Percentiles rank a stretch among this genome's conserved stretches.
phyloP scores from a whole-genome alignment of 1,140 invertebrate species.

The Condylostylus longicornis region DNA sequence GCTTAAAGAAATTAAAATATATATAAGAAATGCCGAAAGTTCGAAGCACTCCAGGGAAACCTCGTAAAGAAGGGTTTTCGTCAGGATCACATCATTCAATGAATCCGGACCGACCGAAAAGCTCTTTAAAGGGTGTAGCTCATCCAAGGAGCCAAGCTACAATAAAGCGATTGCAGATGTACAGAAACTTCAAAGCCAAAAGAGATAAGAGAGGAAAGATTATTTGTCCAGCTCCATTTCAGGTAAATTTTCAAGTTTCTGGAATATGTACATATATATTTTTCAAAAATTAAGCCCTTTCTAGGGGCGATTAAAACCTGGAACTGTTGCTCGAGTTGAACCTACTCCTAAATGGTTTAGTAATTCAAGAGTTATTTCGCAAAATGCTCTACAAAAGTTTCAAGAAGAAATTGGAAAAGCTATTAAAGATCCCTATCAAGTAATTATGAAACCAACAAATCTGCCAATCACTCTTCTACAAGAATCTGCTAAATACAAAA shows the following conservation, averaged over 20 bases:
- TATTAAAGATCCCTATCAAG: slow-evolving; percentile 90
- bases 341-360: slow-evolving; percentile 98
- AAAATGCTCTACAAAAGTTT: slow-evolving; percentile 90
- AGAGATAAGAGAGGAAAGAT: slow-evolving; percentile 86
- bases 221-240: slow-evolving; percentile 80
- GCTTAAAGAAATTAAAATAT: not conserved
- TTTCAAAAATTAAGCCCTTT: slow-evolving; percentile 1
- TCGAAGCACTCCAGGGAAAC: slow-evolving; percentile 45
- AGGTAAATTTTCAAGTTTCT: slow-evolving; percentile 13
- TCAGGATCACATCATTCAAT: slow-evolving; percentile 62
- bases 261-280: not conserved
- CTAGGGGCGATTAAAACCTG: slow-evolving; percentile 74
- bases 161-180: slow-evolving; percentile 94
- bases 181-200: slow-evolving; percentile 91
- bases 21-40: slow-evolving; percentile 49
- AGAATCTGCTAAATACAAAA: slow-evolving; percentile 77
- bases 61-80: slow-evolving; percentile 62
- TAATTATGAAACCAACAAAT: slow-evolving; percentile 92
- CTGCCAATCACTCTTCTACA: slow-evolving; percentile 89
- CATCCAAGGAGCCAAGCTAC: slow-evolving; percentile 80
- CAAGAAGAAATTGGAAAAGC: slow-evolving; percentile 90
- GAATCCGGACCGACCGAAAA: slow-evolving; percentile 66
- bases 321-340: slow-evolving; percentile 84
- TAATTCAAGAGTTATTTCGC: slow-evolving; percentile 79
- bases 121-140: slow-evolving; percentile 67